These are phyloP conservation scores for Corydoras maculifer DNA, from an alignment of 2,113 vertebrate species.

Conservation along the genomic window DNA sequence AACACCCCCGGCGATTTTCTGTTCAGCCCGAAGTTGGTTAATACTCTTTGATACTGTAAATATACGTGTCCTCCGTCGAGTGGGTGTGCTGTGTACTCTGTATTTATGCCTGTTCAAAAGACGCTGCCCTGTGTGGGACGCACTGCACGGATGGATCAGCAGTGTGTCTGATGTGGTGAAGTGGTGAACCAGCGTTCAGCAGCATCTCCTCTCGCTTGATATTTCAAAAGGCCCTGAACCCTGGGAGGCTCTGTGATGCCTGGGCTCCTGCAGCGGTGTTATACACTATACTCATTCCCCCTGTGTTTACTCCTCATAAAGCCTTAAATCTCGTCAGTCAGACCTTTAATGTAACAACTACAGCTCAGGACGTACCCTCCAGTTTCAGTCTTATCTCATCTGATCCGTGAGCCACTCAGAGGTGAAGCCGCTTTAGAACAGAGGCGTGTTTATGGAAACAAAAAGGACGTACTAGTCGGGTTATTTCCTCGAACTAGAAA, in stretches of 20 bases:
- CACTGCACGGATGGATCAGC: neutral
- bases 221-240: too few species aligned
- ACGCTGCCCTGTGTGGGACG: neutral
- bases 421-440: neutral
- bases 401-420: too few species aligned
- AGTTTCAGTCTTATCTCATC: too few species aligned
- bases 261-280: too few species aligned
- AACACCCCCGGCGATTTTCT: neutral
- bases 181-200: neutral
- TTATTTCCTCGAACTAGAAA: neutral
- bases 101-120: neutral
- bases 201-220: neutral
- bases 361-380: too few species aligned
- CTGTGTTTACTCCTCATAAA: too few species aligned
- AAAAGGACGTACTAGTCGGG: neutral
- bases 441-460: neutral
- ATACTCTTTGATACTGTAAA: slow-evolving; percentile 15
- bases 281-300: too few species aligned
- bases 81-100: neutral
- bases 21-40: neutral
- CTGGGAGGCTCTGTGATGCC: too few species aligned
- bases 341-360: too few species aligned
- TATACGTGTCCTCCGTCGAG: neutral
- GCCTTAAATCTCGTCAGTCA: too few species aligned
- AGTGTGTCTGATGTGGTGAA: neutral